These are phyloP conservation scores for Ennomos quercinarius DNA, from an alignment of 2,888 invertebrate genomes.

Conservation along the genomic window DNA sequence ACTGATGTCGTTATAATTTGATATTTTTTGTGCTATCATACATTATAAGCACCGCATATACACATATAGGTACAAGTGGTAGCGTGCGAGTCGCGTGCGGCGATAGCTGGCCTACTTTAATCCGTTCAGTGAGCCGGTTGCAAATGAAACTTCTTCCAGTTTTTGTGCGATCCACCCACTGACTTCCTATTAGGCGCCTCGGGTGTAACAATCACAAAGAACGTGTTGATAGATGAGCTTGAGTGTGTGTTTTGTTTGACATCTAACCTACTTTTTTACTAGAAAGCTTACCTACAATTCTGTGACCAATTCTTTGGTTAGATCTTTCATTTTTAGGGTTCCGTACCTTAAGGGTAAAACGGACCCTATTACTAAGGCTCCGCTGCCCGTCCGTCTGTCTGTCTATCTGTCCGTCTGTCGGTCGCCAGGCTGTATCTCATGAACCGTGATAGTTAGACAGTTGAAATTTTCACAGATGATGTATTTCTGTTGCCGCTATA, in stretches of 20 bases:
- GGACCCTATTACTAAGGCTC: too few species aligned
- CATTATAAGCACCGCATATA: too few species aligned
- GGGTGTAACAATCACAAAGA: conserved; percentile 26
- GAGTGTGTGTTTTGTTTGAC: conserved; percentile 15
- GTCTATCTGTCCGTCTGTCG: too few species aligned
- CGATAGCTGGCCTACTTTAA: conserved; percentile 63
- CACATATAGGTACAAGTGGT: too few species aligned
- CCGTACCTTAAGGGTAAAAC: too few species aligned
- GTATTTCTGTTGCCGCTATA: too few species aligned
- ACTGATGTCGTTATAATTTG: conserved; percentile 28
- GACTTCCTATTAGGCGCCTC: conserved; percentile 40
- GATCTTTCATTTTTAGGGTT: too few species aligned
- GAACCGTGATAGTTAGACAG: too few species aligned
- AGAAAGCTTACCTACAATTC: not conserved
- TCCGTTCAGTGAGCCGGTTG: conserved; percentile 55
- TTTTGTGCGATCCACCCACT: conserved; percentile 48
- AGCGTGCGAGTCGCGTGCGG: conserved; percentile 56
- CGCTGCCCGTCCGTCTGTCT: too few species aligned
- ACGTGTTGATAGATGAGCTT: conserved; percentile 20
- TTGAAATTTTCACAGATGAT: too few species aligned
- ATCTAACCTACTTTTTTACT: conserved; percentile 12
- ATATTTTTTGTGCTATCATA: conserved; percentile 32
- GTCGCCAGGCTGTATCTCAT: too few species aligned
- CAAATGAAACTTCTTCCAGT: conserved; percentile 56
- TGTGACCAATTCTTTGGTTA: not conserved